Evolutionary conservation across 2,113 vertebrate species (phyloP), one percentile per base, ranked within the genome.

Genomic region (Anolis carolinensis): DNA sequence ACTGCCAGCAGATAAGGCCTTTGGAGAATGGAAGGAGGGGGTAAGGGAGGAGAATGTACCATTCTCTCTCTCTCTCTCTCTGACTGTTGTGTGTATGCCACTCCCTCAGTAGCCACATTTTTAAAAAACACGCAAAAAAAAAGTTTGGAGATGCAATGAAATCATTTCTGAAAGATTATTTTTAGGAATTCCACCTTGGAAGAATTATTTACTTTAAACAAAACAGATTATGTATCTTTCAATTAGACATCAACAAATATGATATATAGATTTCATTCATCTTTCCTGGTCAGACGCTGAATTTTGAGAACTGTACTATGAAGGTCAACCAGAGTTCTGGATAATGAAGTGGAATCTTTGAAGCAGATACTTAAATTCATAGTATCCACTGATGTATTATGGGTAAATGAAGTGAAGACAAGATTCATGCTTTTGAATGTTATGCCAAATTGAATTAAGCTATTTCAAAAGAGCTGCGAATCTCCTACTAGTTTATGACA

Each of bases 361-460:
- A 7, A 44, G 36, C 34, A 74, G 18, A 74, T 27, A 36, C 39
- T 74, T 44, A 44, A 74, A 74, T 2, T 44, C 21, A 27, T 14
- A 74, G 34, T 36, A 74, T 10, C 72, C n/a, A 18, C 8, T 9
- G 79, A 44, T 13, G 55, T 76, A 73, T 85, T 84, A 65, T 44
- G n/a, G 74, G 9, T 25, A 11, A 67, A 52, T n/a, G 13, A 18
- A 18, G 32, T 32, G 14, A 7, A 63, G 68, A 59, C 85, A n/a
- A 11, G 2, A 82, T 77, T 87, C 1, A 1, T 36, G 4, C 21
- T 23, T 85, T 71, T 39, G 65, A 0, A 74, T 0, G 44, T 34
- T 85, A 79, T 11, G 50, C 50, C 76, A 84, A 90, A 84, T 68
- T 75, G 18, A 36, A 59, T 39, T 23, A 87, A 30, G 39, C 7